A percentile compares a stretch with the other conserved stretches of the same genome.
These are phyloP conservation scores for Sicus ferrugineus DNA, from an alignment of 2,888 invertebrate species.

Conservation along the genomic window DNA sequence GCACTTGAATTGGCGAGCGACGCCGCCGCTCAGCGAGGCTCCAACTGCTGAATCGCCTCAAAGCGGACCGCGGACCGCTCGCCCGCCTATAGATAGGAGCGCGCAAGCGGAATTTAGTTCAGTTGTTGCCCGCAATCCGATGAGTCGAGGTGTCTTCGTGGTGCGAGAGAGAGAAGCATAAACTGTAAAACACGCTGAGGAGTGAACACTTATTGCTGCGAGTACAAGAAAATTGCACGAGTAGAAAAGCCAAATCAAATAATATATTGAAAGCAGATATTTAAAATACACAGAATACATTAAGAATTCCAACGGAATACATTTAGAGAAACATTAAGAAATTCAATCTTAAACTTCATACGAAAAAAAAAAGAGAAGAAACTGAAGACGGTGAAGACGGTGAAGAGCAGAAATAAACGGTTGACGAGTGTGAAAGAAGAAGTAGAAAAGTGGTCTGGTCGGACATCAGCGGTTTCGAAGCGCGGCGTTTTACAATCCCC, in stretches of 20 bases:
- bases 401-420: not conserved
- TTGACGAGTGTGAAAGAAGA: not conserved
- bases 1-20: not conserved
- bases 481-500: not conserved
- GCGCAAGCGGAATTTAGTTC: constrained; percentile 47
- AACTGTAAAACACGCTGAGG: not conserved
- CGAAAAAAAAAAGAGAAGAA: constrained; percentile 19
- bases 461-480: not conserved
- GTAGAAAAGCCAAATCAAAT: no score
- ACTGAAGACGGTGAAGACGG: not conserved
- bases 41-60: not conserved
- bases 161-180: not conserved
- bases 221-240: no score
- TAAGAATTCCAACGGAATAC: constrained; percentile 13
- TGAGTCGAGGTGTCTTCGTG: constrained; percentile 46
- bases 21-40: not conserved
- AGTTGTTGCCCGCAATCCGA: constrained; percentile 55
- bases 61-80: not conserved
- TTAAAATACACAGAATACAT: no score
- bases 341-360: constrained; percentile 23
- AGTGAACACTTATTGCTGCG: constrained; percentile 25
- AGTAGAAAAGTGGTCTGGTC: not conserved
- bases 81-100: constrained; percentile 52
- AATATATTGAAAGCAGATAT: no score
- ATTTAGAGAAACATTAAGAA: constrained; percentile 23